phyloP scores from a whole-genome alignment of 2,888 invertebrate genomes.

The Therioaphis trifolii region DNA sequence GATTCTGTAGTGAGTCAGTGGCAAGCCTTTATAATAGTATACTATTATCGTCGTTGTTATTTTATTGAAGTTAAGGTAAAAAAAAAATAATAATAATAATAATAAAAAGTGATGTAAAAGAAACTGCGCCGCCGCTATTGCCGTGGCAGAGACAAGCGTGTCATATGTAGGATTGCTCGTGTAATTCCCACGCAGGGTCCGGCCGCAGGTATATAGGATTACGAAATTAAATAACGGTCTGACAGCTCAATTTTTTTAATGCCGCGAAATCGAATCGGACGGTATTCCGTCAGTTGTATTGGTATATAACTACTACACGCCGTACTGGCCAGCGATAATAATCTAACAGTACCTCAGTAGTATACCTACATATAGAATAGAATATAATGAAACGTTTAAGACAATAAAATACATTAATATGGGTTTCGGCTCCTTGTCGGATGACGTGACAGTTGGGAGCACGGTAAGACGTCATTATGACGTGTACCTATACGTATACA shows the following conservation, averaged over 20 bases:
- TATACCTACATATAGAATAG: too few species aligned
- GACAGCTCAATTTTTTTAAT: constrained; percentile 61
- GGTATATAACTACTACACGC: neutral
- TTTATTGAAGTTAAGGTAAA: neutral
- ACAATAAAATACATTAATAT: constrained; percentile 19
- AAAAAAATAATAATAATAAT: too few species aligned
- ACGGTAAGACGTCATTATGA: too few species aligned
- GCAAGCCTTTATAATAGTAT: constrained; percentile 49
- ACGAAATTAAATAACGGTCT: constrained; percentile 54
- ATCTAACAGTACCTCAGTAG: constrained; percentile 14
- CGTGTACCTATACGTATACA: too few species aligned
- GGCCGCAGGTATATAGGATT: neutral
- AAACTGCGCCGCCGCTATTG: constrained; percentile 32
- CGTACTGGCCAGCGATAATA: neutral
- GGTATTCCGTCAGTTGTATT: constrained; percentile 17
- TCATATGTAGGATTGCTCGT: constrained; percentile 28
- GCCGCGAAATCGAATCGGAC: constrained; percentile 56
- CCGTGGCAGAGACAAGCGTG: constrained; percentile 47
- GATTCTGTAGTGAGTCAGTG: constrained; percentile 34
- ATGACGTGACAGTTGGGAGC: neutral
- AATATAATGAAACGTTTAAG: constrained; percentile 4
- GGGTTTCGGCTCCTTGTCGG: too few species aligned
- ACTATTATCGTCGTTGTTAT: neutral
- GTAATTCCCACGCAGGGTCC: constrained; percentile 50
- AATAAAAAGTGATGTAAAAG: constrained; percentile 47